phyloP scores from a whole-genome alignment of 2,888 invertebrate genomes.

The Eucriotettix oculatus region DNA sequence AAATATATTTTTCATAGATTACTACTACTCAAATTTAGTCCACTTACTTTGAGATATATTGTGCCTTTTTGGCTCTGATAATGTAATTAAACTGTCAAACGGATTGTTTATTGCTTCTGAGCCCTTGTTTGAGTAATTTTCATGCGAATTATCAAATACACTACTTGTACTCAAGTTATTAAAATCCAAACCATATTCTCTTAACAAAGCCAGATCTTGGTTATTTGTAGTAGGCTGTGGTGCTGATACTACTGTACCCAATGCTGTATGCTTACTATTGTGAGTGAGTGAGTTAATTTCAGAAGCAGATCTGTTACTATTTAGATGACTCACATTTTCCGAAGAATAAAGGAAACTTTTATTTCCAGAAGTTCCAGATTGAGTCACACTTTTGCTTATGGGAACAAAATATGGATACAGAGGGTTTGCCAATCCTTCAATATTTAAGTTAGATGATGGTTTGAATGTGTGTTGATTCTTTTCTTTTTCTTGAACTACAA shows the following conservation, averaged over 20 bases:
- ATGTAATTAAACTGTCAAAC: too few species aligned
- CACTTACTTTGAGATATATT: neutral
- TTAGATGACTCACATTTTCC: neutral
- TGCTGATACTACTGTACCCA: conserved; percentile 8
- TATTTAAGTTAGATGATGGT: conserved; percentile 17
- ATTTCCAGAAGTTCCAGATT: conserved; percentile 2
- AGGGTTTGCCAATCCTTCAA: conserved; percentile 33
- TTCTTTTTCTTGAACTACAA: conserved; percentile 27
- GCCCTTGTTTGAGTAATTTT: too few species aligned
- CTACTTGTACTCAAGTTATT: conserved; percentile 27
- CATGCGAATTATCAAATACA: neutral
- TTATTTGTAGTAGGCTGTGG: conserved; percentile 23
- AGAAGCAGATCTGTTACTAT: neutral
- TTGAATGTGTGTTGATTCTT: conserved; percentile 6
- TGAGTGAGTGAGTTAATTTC: neutral
- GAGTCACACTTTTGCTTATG: conserved; percentile 3
- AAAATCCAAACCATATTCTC: conserved; percentile 59
- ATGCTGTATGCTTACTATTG: conserved; percentile 13
- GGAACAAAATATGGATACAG: conserved; percentile 28
- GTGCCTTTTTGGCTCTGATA: too few species aligned
- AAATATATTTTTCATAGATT: too few species aligned
- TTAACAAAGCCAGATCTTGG: conserved; percentile 23
- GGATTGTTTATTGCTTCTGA: too few species aligned
- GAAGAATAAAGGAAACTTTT: conserved; percentile 7
- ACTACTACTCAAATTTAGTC: neutral